These are phyloP conservation scores for Arremon aurantiirostris DNA, from an alignment of 2,797 vertebrate species.

Conservation along the genomic window DNA sequence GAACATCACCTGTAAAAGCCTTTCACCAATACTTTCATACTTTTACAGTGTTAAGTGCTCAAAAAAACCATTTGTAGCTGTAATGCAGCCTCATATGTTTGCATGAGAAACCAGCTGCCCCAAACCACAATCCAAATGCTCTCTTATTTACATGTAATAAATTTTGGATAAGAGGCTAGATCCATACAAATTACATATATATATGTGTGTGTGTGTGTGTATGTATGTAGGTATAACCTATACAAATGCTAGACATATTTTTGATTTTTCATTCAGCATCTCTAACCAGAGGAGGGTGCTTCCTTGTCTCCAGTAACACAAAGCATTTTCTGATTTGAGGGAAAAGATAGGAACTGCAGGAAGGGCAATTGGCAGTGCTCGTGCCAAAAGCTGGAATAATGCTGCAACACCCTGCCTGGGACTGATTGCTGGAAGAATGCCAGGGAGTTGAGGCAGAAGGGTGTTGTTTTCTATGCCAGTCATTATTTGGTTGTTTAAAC, in stretches of 20 bases:
- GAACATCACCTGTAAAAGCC: not conserved
- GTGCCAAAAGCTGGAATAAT: not conserved
- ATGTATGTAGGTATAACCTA: not conserved
- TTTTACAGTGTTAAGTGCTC: not conserved
- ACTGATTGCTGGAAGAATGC: not conserved
- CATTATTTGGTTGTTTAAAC: not conserved
- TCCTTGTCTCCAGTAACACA: not conserved
- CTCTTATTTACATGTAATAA: not conserved
- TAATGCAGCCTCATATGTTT: not conserved
- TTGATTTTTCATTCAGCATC: not conserved
- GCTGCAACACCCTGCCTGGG: not conserved
- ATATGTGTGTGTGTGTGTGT: rapidly evolving
- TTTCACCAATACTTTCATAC: not conserved
- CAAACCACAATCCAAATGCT: not conserved
- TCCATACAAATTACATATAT: not conserved
- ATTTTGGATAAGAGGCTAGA: not conserved
- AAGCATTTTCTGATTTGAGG: not conserved
- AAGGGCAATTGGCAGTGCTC: not conserved
- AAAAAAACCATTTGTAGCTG: not conserved
- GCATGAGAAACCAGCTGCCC: not conserved
- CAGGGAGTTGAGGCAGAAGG: not conserved
- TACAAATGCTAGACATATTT: not conserved
- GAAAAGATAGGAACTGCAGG: not conserved
- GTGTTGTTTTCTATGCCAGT: not conserved
- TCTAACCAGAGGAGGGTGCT: not conserved